Conservation (phyloP, 2,797 vertebrate genomes). For the Lindbergichthys nudifrons region DNA sequence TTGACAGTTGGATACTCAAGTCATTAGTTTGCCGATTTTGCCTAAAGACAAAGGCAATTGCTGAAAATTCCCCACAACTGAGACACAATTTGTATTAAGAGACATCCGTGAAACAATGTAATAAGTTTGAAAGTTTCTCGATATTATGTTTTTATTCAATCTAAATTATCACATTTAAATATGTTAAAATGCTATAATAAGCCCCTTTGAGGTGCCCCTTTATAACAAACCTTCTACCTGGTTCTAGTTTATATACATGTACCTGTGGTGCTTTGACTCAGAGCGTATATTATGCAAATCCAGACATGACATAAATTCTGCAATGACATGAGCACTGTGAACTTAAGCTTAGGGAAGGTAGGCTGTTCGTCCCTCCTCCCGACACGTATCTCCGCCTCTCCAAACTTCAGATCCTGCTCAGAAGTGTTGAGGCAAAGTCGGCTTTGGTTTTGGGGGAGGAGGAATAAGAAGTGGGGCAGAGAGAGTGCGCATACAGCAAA, state of each 20-base stretch:
- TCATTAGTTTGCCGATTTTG: no score
- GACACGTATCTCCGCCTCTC: constrained; percentile 64
- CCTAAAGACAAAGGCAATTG: neutral
- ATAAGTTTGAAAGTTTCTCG: neutral
- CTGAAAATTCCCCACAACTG: no score
- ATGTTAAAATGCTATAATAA: neutral
- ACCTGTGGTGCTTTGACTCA: constrained; percentile 67
- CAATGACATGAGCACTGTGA: constrained; percentile 61
- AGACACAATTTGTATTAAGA: no score
- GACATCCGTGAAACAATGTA: no score
- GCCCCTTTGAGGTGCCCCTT: constrained; percentile 8
- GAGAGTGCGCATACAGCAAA: constrained; percentile 85
- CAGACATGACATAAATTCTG: constrained; percentile 59
- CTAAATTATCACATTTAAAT: neutral
- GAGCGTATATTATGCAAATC: constrained; percentile 70
- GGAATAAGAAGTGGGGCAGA: constrained; percentile 64
- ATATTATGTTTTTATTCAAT: constrained; percentile 2
- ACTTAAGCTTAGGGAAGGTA: constrained; percentile 60
- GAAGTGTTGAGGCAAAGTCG: constrained; percentile 77
- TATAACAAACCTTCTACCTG: neutral
- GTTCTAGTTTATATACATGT: constrained; percentile 14
- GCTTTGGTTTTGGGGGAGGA: constrained; percentile 70
- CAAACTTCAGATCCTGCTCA: constrained; percentile 79
- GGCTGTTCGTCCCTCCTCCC: constrained; percentile 60
- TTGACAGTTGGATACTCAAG: no score